Evolutionary conservation across 2,888 invertebrate genomes (phyloP).

Genomic region (Kuschelorhynchus macadamiae): DNA sequence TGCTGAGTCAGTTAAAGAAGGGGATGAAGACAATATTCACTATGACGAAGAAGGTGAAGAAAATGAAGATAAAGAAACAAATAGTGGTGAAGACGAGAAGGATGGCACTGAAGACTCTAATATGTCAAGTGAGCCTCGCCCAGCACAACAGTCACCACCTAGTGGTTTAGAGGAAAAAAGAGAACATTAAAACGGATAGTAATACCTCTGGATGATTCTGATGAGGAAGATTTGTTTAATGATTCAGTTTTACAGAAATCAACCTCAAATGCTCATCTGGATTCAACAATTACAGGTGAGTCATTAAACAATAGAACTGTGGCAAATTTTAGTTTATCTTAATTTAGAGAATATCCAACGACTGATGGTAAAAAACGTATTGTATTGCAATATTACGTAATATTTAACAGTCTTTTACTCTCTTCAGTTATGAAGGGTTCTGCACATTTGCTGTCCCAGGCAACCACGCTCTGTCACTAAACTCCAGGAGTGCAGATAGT

Average conservation of each 20-base stretch:
- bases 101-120: conserved; percentile 43
- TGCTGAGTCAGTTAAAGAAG: conserved; percentile 60
- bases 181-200: conserved; percentile 60
- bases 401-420: no score
- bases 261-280: conserved; percentile 16
- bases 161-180: no score
- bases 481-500: no score
- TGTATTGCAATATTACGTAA: no score
- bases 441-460: no score
- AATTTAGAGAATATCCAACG: no score
- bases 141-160: conserved; percentile 5
- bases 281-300: conserved; percentile 44
- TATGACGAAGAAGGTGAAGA: conserved; percentile 54
- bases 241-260: conserved; percentile 5
- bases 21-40: conserved; percentile 52
- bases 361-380: no score
- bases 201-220: conserved; percentile 61
- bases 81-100: conserved; percentile 48
- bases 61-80: conserved; percentile 48
- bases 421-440: no score
- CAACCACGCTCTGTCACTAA: no score
- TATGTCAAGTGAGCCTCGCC: neutral
- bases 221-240: conserved; percentile 59
- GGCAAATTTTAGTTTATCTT: no score
- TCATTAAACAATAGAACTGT: no score